Conservation (phyloP, 2,888 invertebrate genomes). For the Idaea aversata region DNA sequence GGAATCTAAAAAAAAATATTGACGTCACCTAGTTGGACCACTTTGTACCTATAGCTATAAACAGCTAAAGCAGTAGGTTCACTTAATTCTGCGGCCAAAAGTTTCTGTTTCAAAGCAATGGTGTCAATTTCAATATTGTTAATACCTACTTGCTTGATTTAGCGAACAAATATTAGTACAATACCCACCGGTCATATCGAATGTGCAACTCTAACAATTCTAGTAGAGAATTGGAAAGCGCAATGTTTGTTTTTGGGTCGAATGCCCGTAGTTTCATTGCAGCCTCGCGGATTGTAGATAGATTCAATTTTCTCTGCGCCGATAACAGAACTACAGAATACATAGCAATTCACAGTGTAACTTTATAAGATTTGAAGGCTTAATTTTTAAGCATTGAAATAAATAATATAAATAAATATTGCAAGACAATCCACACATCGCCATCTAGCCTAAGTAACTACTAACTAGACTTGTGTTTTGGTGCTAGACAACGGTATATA, state of each 20-base stretch:
- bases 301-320: slow-evolving; percentile 72
- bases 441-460: too few relatives aligned
- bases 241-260: slow-evolving; percentile 46
- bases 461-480: too few relatives aligned
- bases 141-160: slow-evolving; percentile 16
- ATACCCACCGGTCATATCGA: slow-evolving; percentile 24
- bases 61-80: not conserved
- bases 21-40: too few relatives aligned
- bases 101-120: not conserved
- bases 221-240: slow-evolving; percentile 24
- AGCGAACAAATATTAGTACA: slow-evolving; percentile 20
- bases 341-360: not conserved
- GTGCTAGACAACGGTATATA: too few relatives aligned
- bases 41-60: not conserved
- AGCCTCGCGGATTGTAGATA: slow-evolving; percentile 70
- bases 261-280: slow-evolving; percentile 50
- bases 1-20: too few relatives aligned
- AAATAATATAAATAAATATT: too few relatives aligned
- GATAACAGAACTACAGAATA: slow-evolving; percentile 42
- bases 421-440: too few relatives aligned
- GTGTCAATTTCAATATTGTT: slow-evolving; percentile 11
- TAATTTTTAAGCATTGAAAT: too few relatives aligned
- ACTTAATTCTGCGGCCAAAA: not conserved
- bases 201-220: slow-evolving; percentile 27
- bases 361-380: not conserved